phyloP scores from a whole-genome alignment of 2,888 invertebrate species.

The Torymus auratus region DNA sequence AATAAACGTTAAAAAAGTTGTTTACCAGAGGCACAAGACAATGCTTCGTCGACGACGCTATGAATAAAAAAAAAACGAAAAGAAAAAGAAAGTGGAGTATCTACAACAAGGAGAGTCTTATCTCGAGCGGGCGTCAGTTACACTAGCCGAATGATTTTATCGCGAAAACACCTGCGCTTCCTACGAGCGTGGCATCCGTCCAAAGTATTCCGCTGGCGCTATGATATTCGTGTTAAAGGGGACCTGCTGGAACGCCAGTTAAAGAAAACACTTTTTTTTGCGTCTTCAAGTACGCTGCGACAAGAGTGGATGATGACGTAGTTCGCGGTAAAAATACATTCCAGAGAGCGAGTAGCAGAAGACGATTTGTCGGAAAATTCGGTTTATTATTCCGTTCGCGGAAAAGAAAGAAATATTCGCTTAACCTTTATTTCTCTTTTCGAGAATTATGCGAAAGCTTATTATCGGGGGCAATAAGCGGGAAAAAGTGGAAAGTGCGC shows the following conservation, averaged over 20 bases:
- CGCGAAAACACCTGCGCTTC: constrained; percentile 37
- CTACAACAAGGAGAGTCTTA: not conserved
- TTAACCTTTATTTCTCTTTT: no score
- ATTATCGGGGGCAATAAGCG: no score
- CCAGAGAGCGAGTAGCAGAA: no score
- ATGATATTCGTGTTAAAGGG: constrained; percentile 42
- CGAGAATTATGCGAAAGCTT: no score
- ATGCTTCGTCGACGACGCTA: not conserved
- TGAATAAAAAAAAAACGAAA: not conserved
- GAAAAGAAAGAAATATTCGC: no score
- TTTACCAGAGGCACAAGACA: not conserved
- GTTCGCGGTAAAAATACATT: no score
- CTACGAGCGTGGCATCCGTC: constrained; percentile 41
- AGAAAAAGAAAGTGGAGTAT: not conserved
- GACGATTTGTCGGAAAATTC: no score
- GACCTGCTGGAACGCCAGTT: constrained; percentile 7
- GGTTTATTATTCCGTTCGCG: no score
- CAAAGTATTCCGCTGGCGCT: constrained; percentile 32
- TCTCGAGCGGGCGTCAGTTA: constrained; percentile 5
- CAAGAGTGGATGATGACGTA: no score
- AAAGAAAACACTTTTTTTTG: not conserved
- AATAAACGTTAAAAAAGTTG: not conserved
- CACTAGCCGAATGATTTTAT: constrained; percentile 28
- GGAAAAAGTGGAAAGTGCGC: not conserved
- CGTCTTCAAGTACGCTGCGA: no score